phyloP scores from a whole-genome alignment of 2,888 invertebrate genomes.

The Dinocampus coccinellae region DNA sequence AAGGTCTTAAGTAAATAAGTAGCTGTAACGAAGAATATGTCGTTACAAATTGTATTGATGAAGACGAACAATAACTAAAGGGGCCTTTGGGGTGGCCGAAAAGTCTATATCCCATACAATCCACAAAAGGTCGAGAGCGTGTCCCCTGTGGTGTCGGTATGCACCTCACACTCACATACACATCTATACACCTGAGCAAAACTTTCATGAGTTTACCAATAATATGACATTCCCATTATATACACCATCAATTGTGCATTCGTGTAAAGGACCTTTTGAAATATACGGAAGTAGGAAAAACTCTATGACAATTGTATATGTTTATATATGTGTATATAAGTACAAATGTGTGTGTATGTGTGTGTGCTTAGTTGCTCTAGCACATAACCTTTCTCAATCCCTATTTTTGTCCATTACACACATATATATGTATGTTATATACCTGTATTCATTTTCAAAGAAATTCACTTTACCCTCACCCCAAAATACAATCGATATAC shows the following conservation, averaged over 20 bases:
- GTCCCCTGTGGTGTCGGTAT: slow-evolving; percentile 11
- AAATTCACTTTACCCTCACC: neutral
- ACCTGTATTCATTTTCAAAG: neutral
- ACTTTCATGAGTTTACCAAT: neutral
- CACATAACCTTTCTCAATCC: slow-evolving; percentile 1
- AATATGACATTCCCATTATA: neutral
- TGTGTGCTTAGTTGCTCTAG: neutral
- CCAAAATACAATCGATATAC: neutral
- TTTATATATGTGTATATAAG: neutral
- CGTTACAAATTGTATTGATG: neutral
- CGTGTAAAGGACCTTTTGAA: neutral
- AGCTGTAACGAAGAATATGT: neutral
- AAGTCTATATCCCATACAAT: neutral
- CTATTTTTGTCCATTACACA: neutral
- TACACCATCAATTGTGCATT: neutral
- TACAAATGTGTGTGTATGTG: neutral
- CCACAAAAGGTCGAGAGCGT: neutral
- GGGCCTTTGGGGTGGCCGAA: neutral
- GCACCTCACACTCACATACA: slow-evolving; percentile 12
- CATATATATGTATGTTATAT: neutral
- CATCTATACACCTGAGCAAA: neutral
- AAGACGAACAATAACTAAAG: neutral
- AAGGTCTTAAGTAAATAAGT: neutral
- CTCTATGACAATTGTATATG: neutral
- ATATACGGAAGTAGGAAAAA: neutral